Evolutionary conservation across 2,113 vertebrate genomes (phyloP).

Genomic region (Platycercus adscitus): DNA sequence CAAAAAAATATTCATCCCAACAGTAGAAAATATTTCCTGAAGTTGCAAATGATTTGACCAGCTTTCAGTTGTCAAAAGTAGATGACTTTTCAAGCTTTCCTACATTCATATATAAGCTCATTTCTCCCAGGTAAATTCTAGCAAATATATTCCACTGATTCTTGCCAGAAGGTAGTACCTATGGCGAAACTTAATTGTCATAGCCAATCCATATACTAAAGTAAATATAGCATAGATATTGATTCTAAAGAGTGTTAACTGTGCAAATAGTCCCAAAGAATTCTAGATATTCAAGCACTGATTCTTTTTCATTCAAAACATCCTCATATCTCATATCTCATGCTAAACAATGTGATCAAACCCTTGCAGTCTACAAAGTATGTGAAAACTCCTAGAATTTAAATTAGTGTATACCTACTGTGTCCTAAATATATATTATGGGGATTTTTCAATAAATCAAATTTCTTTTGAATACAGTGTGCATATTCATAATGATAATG

Average conservation of each 20-base stretch:
- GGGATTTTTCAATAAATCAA: background rate
- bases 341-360: background rate
- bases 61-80: background rate
- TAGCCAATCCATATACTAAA: background rate
- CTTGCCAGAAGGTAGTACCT: background rate
- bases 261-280: background rate
- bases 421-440: background rate
- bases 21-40: background rate
- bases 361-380: background rate
- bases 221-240: background rate
- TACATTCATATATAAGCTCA: background rate
- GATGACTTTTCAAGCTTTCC: background rate
- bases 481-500: background rate
- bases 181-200: background rate
- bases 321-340: background rate
- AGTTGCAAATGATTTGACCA: background rate
- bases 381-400: background rate
- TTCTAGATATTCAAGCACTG: background rate
- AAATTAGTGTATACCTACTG: background rate
- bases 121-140: background rate
- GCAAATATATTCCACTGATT: background rate
- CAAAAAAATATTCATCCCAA: background rate
- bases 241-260: background rate
- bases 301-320: background rate
- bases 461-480: background rate